Conservation (phyloP, 2,888 invertebrate genomes). For the Agonum fuliginosum region DNA sequence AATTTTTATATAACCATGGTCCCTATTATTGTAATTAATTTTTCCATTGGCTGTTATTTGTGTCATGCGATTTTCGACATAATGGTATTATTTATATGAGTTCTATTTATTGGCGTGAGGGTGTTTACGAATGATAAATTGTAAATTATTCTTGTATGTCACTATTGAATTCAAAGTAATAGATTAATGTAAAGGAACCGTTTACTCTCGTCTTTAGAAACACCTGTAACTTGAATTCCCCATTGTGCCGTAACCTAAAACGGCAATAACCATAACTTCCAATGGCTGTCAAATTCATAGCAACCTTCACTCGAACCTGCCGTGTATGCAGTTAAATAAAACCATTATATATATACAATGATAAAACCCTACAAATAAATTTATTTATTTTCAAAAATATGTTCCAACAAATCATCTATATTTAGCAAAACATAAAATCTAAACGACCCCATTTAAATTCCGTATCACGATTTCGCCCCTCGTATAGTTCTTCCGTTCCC, state of each 20-base stretch:
- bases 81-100: too few relatives aligned
- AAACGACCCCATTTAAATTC: conserved; percentile 45
- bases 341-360: too few relatives aligned
- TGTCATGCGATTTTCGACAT: too few relatives aligned
- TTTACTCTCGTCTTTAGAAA: too few relatives aligned
- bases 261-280: conserved; percentile 2
- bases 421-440: conserved; percentile 43
- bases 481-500: neutral
- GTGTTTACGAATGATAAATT: too few relatives aligned
- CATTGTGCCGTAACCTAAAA: conserved; percentile 13
- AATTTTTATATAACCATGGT: too few relatives aligned
- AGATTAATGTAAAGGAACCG: too few relatives aligned
- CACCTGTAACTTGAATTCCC: conserved; percentile 18
- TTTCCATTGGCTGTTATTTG: too few relatives aligned
- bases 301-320: neutral
- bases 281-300: neutral
- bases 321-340: neutral
- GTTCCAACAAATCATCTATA: conserved; percentile 33
- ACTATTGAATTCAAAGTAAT: too few relatives aligned
- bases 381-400: conserved; percentile 37
- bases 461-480: conserved; percentile 33
- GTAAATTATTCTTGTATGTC: too few relatives aligned
- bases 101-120: too few relatives aligned
- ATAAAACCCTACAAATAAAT: neutral
- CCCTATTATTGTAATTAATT: too few relatives aligned